phyloP scores from a whole-genome alignment of 2,113 vertebrate genomes.

The Laticauda colubrina region DNA sequence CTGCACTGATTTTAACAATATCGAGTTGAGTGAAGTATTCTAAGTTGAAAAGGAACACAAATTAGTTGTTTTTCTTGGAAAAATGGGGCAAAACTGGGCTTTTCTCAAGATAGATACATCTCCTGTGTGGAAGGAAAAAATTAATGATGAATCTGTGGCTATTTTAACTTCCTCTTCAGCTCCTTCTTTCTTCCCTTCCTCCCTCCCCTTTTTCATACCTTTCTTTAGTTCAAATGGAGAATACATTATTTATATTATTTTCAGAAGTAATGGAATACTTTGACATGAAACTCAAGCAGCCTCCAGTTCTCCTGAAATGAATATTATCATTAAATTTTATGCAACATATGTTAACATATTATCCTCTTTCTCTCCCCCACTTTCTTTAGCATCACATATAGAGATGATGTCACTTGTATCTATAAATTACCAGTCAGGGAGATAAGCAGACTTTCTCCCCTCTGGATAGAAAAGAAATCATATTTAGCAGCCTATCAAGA shows the following conservation, averaged over 20 bases:
- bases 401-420: neutral
- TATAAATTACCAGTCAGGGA: neutral
- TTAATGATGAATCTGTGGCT: neutral
- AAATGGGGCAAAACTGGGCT: neutral
- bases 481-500: neutral
- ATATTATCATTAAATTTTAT: neutral
- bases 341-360: neutral
- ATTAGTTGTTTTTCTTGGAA: neutral
- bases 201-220: neutral
- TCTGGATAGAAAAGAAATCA: neutral
- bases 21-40: neutral
- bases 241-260: neutral
- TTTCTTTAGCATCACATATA: neutral
- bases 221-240: neutral
- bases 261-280: neutral
- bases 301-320: neutral
- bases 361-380: neutral
- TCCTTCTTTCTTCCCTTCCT: neutral
- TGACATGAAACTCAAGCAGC: neutral
- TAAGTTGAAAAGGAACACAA: neutral
- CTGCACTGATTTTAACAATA: neutral
- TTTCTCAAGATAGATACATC: neutral
- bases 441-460: neutral
- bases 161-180: neutral
- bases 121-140: neutral